phyloP scores from a whole-genome alignment of 2,113 vertebrate species.

The Paraplagusia blochii region DNA sequence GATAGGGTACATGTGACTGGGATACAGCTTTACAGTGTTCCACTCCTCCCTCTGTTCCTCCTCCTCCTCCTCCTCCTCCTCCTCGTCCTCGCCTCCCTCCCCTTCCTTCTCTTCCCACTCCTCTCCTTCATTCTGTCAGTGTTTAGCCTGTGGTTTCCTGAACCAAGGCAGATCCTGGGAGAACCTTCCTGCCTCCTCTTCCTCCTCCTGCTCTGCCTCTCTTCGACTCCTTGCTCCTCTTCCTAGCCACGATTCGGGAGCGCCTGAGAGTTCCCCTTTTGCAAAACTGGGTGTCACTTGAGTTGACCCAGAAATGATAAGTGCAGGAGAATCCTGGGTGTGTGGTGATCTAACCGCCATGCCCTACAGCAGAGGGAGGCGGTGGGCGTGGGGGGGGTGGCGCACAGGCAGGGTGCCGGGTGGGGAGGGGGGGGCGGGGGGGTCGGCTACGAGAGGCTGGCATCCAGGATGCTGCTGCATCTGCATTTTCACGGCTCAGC shows the following conservation, averaged over 20 bases:
- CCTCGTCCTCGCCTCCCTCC: no score
- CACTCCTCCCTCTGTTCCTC: constrained; percentile 58
- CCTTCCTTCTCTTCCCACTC: constrained; percentile 38
- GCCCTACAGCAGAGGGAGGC: constrained; percentile 55
- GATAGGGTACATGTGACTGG: constrained; percentile 54
- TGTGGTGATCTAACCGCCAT: constrained; percentile 60
- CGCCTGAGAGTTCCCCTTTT: constrained; percentile 45
- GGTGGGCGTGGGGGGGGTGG: no score
- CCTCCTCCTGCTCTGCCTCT: constrained; percentile 6
- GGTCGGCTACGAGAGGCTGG: constrained; percentile 1
- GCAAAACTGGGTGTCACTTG: constrained; percentile 57
- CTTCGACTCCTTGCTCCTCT: constrained; percentile 24
- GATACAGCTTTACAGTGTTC: constrained; percentile 47
- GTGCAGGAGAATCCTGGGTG: constrained; percentile 68
- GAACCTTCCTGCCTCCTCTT: constrained; percentile 28
- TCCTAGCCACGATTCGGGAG: constrained; percentile 43
- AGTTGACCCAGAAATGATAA: constrained; percentile 72
- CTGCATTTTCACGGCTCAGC: constrained; percentile 27
- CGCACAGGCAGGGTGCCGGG: no score
- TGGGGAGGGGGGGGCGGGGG: no score
- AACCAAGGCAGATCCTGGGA: constrained; percentile 57
- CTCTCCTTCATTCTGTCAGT: constrained; percentile 62
- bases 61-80: constrained; percentile 1
- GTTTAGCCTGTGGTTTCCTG: constrained; percentile 63
- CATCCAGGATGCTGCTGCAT: constrained; percentile 27